These are phyloP conservation scores for Umimayanthus kanabou DNA, from an alignment of 92 coral and sea anemone genomes.

Conservation along the genomic window DNA sequence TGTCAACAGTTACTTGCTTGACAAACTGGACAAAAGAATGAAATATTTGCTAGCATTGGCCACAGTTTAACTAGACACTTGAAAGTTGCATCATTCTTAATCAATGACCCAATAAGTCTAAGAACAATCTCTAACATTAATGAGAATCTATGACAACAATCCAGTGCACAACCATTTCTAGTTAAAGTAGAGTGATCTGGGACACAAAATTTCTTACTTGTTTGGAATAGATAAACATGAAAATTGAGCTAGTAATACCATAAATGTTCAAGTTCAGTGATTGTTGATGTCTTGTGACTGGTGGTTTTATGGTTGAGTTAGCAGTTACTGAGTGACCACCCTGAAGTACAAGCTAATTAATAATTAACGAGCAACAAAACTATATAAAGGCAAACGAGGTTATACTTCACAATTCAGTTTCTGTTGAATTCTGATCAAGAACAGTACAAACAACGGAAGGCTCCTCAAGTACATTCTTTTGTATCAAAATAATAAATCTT, in stretches of 20 bases:
- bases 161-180: background rate
- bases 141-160: background rate
- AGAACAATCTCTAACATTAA: background rate
- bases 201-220: background rate
- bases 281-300: conserved; percentile 4
- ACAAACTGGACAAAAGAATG: too few relatives aligned
- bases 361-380: conserved; percentile 42
- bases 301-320: conserved; percentile 35
- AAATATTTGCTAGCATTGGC: background rate
- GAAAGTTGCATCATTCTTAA: background rate
- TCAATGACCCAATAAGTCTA: background rate
- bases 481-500: background rate
- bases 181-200: too few relatives aligned
- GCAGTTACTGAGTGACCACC: conserved; percentile 15
- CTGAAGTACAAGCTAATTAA: background rate
- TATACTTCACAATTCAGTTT: background rate
- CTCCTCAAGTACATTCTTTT: background rate
- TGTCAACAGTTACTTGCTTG: too few relatives aligned
- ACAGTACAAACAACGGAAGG: background rate
- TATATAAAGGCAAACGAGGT: conserved; percentile 15
- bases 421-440: background rate
- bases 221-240: background rate
- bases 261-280: background rate
- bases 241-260: background rate
- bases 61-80: background rate